Base-by-base conservation (phyloP, 2,888 invertebrate species). In the Lymantria monacha region DNA sequence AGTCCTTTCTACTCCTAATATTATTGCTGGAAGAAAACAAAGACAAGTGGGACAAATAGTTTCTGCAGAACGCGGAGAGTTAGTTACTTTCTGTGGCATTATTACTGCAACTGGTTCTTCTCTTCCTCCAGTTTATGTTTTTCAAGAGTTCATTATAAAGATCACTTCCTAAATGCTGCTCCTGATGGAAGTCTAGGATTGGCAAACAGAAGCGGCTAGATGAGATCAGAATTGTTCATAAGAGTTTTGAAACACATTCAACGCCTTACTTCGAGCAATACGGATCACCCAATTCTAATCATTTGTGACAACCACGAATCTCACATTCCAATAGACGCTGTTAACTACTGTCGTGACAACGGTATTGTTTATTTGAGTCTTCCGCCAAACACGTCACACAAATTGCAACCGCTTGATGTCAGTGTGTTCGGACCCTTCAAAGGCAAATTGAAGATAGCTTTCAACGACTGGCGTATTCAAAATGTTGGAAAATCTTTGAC, bases 71-170 rank as follows among this genome's bases (percentile, higher is more conserved):
- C 11, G 41, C 13, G 46, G 46, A 2, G 14, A 40, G 14, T 41
- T 46, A 0, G 30, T 46, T 9, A 70, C 70, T 8, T 56, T 66
- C 55, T 53, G 61, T 48, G 61, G 13, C 1, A 69, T 64, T 15
- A 57, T 60, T 12, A 63, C 55, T 63, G 69, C 67, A 8, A 13
- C 45, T 15, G 65, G 69, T 12, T 62, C 63, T 44, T 49, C 59
- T 15, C n/a, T 69, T 42, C 71, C 72, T 13, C 72, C 73, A 3
- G 66, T 71, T 55, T 58, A 53, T 38, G 41, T 58, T n/a, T 55
- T 55, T 46, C 55, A 14, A 44, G 54, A 40, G 60, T 59, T 36
- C 9, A 41, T 41, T 41, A 14, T 12, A 41, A 41, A 14, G 14
- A 15, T 14, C 14, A 41, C 11, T 14, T 41, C 37, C 44, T 59